Percentiles rank a stretch among this genome's conserved stretches.
Evolutionary conservation across 2,113 vertebrate species (phyloP).

Genomic region (Centropus bengalensis): DNA sequence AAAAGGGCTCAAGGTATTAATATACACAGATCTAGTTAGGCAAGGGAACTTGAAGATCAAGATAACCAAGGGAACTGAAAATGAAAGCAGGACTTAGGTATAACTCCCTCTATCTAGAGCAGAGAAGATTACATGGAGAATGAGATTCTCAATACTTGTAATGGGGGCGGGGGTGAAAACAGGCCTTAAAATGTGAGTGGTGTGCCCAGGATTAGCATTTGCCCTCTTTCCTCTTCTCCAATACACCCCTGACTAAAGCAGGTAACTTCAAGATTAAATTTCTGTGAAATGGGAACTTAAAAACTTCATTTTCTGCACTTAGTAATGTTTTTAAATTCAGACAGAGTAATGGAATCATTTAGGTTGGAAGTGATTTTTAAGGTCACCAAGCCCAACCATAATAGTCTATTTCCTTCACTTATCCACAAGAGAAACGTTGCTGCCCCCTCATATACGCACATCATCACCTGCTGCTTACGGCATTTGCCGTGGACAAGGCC

Average conservation of each 20-base stretch:
- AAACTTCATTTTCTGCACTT: neutral
- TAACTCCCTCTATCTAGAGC: neutral
- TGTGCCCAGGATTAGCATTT: neutral
- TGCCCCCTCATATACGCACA: neutral
- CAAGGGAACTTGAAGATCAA: neutral
- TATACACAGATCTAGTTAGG: neutral
- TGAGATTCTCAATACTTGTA: neutral
- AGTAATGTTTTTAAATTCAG: neutral
- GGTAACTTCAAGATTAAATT: neutral
- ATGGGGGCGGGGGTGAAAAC: neutral
- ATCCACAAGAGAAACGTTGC: neutral
- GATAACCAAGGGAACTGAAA: neutral
- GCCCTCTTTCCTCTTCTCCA: neutral
- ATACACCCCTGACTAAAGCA: neutral
- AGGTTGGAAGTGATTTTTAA: neutral
- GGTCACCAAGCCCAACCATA: accelerated
- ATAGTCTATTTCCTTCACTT: neutral
- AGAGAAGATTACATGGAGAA: neutral
- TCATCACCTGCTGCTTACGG: neutral
- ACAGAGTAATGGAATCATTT: neutral
- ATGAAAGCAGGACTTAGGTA: neutral
- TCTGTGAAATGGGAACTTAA: neutral
- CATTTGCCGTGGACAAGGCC: neutral
- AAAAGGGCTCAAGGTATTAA: neutral
- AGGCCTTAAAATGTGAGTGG: neutral